Percentiles rank a stretch among this genome's conserved stretches.
phyloP scores from a whole-genome alignment of 2,113 vertebrate genomes.

The Tylochromis polylepis region DNA sequence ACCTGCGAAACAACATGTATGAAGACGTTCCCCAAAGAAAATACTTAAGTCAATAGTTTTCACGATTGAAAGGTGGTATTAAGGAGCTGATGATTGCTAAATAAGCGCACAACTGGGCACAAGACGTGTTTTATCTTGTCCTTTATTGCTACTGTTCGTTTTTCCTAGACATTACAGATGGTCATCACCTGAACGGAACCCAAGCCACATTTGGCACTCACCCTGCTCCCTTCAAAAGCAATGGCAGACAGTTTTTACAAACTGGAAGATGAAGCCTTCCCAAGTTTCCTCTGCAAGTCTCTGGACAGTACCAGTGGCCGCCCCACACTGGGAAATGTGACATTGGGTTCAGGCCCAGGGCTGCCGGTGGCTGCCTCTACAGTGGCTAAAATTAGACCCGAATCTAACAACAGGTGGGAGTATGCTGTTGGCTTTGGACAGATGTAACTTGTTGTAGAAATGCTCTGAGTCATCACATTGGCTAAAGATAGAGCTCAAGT shows the following conservation, averaged over 20 bases:
- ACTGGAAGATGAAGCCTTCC: conserved; percentile 86
- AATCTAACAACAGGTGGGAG: conserved; percentile 79
- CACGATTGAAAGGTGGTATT: neutral
- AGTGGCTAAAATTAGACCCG: conserved; percentile 78
- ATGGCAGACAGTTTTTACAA: conserved; percentile 81
- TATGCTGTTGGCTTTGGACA: neutral
- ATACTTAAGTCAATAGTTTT: neutral
- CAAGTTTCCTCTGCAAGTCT: conserved; percentile 81
- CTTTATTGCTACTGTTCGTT: neutral
- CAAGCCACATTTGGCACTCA: conserved; percentile 4
- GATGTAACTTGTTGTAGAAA: conserved; percentile 16
- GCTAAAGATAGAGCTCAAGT: neutral
- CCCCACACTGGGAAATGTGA: conserved; percentile 78
- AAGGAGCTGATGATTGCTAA: neutral
- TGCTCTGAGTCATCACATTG: neutral
- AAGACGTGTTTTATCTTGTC: neutral
- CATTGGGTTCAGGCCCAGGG: conserved; percentile 83
- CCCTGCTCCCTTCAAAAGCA: neutral
- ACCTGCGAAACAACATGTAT: neutral
- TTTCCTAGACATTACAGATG: conserved; percentile 10
- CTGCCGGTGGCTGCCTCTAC: conserved; percentile 93
- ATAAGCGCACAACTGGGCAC: neutral
- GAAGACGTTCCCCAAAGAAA: neutral
- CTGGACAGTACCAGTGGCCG: conserved; percentile 69
- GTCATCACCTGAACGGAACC: conserved; percentile 18